Base-by-base conservation (phyloP, 1,140 invertebrate species). In the Atta colombica region DNA sequence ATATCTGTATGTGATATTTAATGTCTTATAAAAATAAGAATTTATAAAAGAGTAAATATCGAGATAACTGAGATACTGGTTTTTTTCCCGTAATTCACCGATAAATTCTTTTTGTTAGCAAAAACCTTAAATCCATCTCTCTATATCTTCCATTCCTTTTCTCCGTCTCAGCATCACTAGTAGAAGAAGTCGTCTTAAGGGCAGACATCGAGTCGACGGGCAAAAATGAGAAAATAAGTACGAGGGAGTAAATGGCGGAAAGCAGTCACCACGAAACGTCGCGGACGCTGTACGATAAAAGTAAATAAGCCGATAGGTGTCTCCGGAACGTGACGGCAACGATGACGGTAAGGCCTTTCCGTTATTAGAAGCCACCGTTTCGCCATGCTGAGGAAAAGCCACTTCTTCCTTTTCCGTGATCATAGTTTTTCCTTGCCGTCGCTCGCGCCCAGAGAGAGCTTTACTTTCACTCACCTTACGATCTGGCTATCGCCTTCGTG, bases 141-240 rank as follows among this genome's bases (percentile, higher is more conserved):
- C 18, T 74, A 45, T 74, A 31, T 18, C 21, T 71, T 3, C 35
- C 7, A 2, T 71, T 31, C 3, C n/a, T 10, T 75, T 12, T 60
- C 28, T 51, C 21, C 31, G 45, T 55, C 14, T 18, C 55, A 25
- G 80, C 18, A 25, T 8, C 25, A 18, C 55, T 7, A 51, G 66
- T 82, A 25, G 53, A 71, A 81, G 66, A 84, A 84, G 80, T 63
- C 80, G 25, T 84, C 49, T 39, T 75, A 51, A 28, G 10, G 16
- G 39, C 39, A 45, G 18, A 82, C 80, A 25, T 82, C 31, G 78
- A 82, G 66, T 84, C 69, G 80, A 84, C 80, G 69, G 21, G 80
- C 55, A 74, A 84, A 84, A 84, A 84, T 84, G 80, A 84, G 80
- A 75, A 84, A 84, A 75, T 84, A 84, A 84, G 80, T 61, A 75